Evolutionary conservation across 2,888 invertebrate species (phyloP).

Genomic region (Patella pellucida): DNA sequence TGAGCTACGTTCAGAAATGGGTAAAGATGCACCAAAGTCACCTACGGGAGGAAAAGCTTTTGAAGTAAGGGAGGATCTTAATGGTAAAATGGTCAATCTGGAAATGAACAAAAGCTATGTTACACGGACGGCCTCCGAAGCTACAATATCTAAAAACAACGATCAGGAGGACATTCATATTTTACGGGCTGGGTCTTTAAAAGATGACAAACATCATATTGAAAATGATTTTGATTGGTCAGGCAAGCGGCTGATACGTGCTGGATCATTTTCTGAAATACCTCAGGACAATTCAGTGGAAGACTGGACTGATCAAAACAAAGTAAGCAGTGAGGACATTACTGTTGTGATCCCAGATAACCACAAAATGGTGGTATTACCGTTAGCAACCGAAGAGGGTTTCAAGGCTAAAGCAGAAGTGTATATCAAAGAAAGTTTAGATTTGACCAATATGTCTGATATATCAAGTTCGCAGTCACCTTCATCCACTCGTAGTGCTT

Average conservation of each 20-base stretch:
- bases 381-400: not conserved
- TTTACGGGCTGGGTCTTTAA: constrained; percentile 43
- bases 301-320: constrained; percentile 50
- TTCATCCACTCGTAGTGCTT: constrained; percentile 35
- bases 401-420: constrained; percentile 32
- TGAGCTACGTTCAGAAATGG: constrained; percentile 28
- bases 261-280: constrained; percentile 58
- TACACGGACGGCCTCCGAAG: constrained; percentile 19
- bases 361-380: constrained; percentile 1
- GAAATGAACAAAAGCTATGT: constrained; percentile 27
- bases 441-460: constrained; percentile 48
- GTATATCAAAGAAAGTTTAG: constrained; percentile 16
- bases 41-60: constrained; percentile 50
- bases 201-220: constrained; percentile 34
- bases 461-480: constrained; percentile 44
- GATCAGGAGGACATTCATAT: constrained; percentile 11
- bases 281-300: constrained; percentile 49
- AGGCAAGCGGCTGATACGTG: constrained; percentile 52
- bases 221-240: constrained; percentile 54
- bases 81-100: constrained; percentile 42
- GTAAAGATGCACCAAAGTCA: constrained; percentile 27
- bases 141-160: not conserved
- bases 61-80: constrained; percentile 55
- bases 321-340: constrained; percentile 35
- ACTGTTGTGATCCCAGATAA: constrained; percentile 16